These are phyloP conservation scores for Cynaeus angustus DNA, from an alignment of 2,888 invertebrate genomes.

Conservation along the genomic window DNA sequence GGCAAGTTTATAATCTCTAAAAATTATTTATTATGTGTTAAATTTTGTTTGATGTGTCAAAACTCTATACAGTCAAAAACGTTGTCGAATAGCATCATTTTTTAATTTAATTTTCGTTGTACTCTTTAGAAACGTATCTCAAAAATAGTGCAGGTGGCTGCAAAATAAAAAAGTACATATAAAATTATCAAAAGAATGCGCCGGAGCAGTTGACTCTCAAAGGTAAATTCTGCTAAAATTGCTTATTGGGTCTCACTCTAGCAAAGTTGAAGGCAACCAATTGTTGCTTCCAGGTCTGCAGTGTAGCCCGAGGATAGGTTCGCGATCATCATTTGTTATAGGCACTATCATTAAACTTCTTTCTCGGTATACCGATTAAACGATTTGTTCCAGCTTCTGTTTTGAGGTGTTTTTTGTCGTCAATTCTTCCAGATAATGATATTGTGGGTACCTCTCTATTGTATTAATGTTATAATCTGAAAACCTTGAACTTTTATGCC, in stretches of 20 bases:
- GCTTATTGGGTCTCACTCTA: slow-evolving; percentile 14
- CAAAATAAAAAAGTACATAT: no score
- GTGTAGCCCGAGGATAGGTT: slow-evolving; percentile 27
- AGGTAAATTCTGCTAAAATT: slow-evolving; percentile 10
- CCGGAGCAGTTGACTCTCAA: neutral
- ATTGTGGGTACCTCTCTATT: slow-evolving; percentile 15
- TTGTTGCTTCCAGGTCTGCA: slow-evolving; percentile 28
- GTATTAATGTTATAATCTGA: slow-evolving; percentile 12
- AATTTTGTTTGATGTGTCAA: no score
- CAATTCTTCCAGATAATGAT: slow-evolving; percentile 15
- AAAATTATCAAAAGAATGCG: no score
- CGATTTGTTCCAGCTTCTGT: slow-evolving; percentile 44
- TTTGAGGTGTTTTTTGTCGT: slow-evolving; percentile 19
- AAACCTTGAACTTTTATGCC: slow-evolving; percentile 19
- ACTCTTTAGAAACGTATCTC: no score
- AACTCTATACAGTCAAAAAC: no score
- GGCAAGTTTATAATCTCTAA: no score
- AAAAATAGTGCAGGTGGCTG: no score
- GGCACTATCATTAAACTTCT: slow-evolving; percentile 36
- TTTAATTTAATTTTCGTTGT: no score
- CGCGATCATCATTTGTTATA: slow-evolving; percentile 31
- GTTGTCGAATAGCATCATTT: no score
- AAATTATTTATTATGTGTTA: no score
- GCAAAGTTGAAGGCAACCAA: slow-evolving; percentile 11
- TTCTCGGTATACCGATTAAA: slow-evolving; percentile 36